Percentiles rank a stretch among this genome's conserved stretches.
Conservation (phyloP, 2,113 vertebrate species). For the Lathamus discolor region DNA sequence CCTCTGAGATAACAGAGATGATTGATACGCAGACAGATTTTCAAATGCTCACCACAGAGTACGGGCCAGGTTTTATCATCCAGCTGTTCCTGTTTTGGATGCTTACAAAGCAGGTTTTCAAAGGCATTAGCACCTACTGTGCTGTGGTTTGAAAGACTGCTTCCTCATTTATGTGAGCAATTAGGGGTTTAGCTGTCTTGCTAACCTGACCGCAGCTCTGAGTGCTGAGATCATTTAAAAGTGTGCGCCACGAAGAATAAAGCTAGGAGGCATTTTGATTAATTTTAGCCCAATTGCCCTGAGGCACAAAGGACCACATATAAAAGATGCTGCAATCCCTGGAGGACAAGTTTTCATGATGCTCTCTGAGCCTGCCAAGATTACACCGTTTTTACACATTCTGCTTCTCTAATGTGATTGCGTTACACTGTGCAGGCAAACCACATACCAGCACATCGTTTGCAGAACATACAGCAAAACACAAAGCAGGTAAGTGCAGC, state of each 20-base stretch:
- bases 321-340: background rate
- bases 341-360: background rate
- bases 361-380: background rate
- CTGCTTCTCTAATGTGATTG: background rate
- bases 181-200: background rate
- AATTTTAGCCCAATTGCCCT: background rate
- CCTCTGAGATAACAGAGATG: slow-evolving; percentile 34
- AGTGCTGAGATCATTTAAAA: background rate
- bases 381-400: fast-evolving
- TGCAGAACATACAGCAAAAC: fast-evolving
- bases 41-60: background rate
- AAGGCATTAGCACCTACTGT: background rate
- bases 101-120: background rate
- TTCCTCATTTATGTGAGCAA: background rate
- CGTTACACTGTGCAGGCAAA: background rate
- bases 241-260: background rate
- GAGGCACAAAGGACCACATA: background rate
- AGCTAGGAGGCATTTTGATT: background rate
- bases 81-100: slow-evolving; percentile 9
- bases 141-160: background rate
- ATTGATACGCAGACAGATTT: slow-evolving; percentile 3
- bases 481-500: background rate
- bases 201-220: background rate
- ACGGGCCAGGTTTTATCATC: background rate
- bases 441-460: background rate